Conservation (phyloP, 2,113 vertebrate genomes). For the Tenrec ecaudatus region DNA sequence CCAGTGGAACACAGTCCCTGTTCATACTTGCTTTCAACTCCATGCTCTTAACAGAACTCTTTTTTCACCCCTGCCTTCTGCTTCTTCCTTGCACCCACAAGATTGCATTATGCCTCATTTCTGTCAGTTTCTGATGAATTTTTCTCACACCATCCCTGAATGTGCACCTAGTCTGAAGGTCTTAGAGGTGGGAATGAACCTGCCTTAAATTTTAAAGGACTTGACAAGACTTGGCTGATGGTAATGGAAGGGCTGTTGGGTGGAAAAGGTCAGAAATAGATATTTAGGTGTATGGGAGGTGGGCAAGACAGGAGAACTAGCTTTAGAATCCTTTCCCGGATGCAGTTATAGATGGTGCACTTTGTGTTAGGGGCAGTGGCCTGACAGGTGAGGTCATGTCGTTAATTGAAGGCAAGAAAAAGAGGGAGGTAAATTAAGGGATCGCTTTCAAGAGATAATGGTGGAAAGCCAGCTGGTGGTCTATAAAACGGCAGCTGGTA, state of each 20-base stretch:
- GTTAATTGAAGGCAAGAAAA: not conserved
- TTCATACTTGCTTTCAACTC: not conserved
- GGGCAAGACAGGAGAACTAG: not conserved
- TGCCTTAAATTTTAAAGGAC: not conserved
- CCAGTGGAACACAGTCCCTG: not conserved
- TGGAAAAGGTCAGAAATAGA: not conserved
- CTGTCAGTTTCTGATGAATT: not conserved
- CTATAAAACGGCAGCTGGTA: not conserved
- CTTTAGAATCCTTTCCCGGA: not conserved
- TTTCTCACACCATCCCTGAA: not conserved
- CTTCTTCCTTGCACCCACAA: conserved; percentile 2
- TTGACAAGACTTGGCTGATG: not conserved
- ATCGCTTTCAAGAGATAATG: not conserved
- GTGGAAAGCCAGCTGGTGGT: not conserved
- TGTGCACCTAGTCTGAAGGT: not conserved
- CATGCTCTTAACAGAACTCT: not conserved
- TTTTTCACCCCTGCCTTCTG: not conserved
- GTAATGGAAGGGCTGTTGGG: not conserved
- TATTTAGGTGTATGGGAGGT: not conserved
- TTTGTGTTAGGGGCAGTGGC: not conserved
- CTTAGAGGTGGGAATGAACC: not conserved
- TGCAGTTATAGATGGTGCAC: not conserved
- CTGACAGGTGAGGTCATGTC: not conserved
- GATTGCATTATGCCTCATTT: not conserved
- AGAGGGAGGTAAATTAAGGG: not conserved